Base-by-base conservation (phyloP, 2,113 vertebrate genomes). In the Spilogale gracilis region DNA sequence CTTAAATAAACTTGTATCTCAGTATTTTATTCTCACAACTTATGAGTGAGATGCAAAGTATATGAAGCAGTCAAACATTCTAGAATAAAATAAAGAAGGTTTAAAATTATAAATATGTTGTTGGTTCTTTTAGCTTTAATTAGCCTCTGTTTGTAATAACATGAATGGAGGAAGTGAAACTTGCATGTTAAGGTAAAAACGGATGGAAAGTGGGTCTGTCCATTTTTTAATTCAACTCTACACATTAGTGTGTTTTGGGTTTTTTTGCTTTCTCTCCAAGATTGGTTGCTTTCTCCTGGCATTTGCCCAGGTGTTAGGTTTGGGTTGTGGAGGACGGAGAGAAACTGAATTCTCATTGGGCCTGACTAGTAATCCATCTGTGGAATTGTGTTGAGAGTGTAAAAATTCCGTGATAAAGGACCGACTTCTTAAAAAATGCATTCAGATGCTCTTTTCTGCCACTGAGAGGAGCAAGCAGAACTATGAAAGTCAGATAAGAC, bases 101-200 rank as follows among this genome's bases (percentile, higher is more conserved):
- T 91, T n/a, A 78, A 69, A 74, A n/a, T 91, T 63, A 65, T 32
- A 43, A 56, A 54, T 89, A 56, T 18, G 8, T 73, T 89, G 4
- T 90, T 95, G 38, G 30, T 91, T 71, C n/a, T 43, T 89, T 94
- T 89, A 82, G 30, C 90, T 92, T 86, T 67, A 38, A 54, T 60
- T 81, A 88, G 43, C 7, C 82, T 76, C 27, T 85, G 0, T 84
- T 97, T 95, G 48, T 78, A 89, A 88, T 65, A 92, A 38, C 81
- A 3, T 78, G 76, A 2, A 30, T 9, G 25, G 9, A 27, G 58
- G 1, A 89, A 67, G 27, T 78, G 45, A 80, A 78, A 78, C 20
- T 80, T 80, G 45, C 43, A 16, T 80, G 21, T 27, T 48, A 76
- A 58, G 48, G 52, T 58, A 21, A 60, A 86, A 93, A 83, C 5